Percentiles rank a stretch among this genome's conserved stretches.
These are phyloP conservation scores for Nilaparvata lugens DNA, from an alignment of 1,140 invertebrate genomes.

Conservation along the genomic window DNA sequence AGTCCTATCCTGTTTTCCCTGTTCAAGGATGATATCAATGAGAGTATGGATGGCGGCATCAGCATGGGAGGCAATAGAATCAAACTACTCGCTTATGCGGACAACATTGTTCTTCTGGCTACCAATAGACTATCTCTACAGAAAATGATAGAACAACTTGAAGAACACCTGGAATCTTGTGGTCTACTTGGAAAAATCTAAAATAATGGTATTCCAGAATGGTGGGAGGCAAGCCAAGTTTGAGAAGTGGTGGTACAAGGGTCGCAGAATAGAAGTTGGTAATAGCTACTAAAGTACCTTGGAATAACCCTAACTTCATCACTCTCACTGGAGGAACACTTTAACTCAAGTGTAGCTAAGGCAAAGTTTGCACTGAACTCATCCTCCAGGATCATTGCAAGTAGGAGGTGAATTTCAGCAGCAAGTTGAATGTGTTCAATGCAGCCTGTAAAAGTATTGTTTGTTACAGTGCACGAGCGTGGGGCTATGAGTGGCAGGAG, in stretches of 20 bases:
- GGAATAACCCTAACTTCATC: neutral
- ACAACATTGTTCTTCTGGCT: neutral
- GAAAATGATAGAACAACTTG: neutral
- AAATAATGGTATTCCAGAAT: neutral
- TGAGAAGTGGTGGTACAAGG: neutral
- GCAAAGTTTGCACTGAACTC: neutral
- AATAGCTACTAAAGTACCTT: no score
- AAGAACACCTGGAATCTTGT: neutral
- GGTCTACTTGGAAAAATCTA: neutral
- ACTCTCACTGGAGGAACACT: neutral
- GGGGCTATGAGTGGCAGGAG: neutral
- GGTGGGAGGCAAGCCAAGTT: neutral
- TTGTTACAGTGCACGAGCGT: neutral
- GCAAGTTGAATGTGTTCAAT: neutral
- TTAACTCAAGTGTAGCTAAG: neutral
- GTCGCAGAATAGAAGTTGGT: neutral
- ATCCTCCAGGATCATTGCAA: neutral
- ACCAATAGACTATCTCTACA: neutral
- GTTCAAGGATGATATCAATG: constrained; percentile 17
- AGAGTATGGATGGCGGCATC: constrained; percentile 13
- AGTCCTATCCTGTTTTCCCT: constrained; percentile 21
- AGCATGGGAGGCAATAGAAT: constrained; percentile 7
- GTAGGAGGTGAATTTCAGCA: neutral
- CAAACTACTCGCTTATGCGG: constrained; percentile 10
- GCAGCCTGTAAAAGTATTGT: neutral